phyloP scores from a whole-genome alignment of 2,113 vertebrate genomes.

The mouse (Mus musculus) region GRCm39 chr15:29511501-29512000 shows the following conservation, averaged over 20 bases:
- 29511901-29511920: background rate
- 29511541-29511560: too few species aligned
- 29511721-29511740: background rate
- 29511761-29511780: background rate
- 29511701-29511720: background rate
- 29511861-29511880: too few species aligned
- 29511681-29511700: background rate
- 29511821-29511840: background rate
- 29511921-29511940: background rate
- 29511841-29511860: too few species aligned
- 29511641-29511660: background rate
- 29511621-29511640: background rate
- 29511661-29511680: too few species aligned
- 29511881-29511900: background rate
- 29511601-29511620: background rate
- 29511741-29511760: background rate
- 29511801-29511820: background rate
- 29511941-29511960: background rate
- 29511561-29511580: background rate
- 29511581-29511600: background rate
- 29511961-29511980: background rate
- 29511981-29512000: background rate
- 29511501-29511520: too few species aligned
- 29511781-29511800: background rate
- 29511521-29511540: background rate